Evolutionary conservation across 2,888 invertebrate genomes (phyloP).

Genomic region (Lepidochrysops patricia): DNA sequence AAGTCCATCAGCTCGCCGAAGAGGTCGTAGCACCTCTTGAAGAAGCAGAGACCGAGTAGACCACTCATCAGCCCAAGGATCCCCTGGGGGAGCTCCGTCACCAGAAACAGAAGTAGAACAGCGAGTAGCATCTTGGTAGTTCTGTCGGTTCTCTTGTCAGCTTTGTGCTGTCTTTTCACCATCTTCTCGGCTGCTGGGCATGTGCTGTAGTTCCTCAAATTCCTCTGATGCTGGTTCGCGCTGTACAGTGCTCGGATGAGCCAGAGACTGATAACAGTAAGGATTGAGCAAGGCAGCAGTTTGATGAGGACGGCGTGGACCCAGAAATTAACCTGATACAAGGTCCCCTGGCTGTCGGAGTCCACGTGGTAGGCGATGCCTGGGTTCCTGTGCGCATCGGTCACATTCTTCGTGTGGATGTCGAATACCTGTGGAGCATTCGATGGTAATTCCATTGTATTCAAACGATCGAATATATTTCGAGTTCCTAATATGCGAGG

Average conservation of each 20-base stretch:
- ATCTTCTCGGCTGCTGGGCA: constrained; percentile 66
- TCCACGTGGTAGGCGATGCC: constrained; percentile 61
- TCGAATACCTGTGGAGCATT: constrained; percentile 55
- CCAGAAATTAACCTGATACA: constrained; percentile 85
- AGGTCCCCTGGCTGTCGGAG: constrained; percentile 72
- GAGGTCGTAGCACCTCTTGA: constrained; percentile 84
- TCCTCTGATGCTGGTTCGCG: constrained; percentile 83
- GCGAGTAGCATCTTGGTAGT: constrained; percentile 93
- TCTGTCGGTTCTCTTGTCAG: constrained; percentile 85
- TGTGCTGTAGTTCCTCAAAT: constrained; percentile 77
- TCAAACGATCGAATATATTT: constrained; percentile 19
- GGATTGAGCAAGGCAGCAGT: constrained; percentile 83
- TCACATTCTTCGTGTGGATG: constrained; percentile 62
- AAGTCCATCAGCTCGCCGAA: constrained; percentile 93
- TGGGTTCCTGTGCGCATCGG: constrained; percentile 52
- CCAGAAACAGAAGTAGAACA: constrained; percentile 87
- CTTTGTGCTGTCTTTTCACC: constrained; percentile 69
- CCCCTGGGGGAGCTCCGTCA: constrained; percentile 92
- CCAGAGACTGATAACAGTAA: constrained; percentile 83
- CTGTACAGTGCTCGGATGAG: constrained; percentile 82
- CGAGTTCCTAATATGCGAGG: not conserved
- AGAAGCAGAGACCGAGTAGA: constrained; percentile 81
- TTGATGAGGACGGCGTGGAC: constrained; percentile 87
- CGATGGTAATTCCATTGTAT: constrained; percentile 37
- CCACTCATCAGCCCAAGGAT: constrained; percentile 82